A percentile compares a stretch with the other conserved stretches of the same genome.
phyloP scores from a whole-genome alignment of 2,797 vertebrate species.

The Aselliscus stoliczkanus region DNA sequence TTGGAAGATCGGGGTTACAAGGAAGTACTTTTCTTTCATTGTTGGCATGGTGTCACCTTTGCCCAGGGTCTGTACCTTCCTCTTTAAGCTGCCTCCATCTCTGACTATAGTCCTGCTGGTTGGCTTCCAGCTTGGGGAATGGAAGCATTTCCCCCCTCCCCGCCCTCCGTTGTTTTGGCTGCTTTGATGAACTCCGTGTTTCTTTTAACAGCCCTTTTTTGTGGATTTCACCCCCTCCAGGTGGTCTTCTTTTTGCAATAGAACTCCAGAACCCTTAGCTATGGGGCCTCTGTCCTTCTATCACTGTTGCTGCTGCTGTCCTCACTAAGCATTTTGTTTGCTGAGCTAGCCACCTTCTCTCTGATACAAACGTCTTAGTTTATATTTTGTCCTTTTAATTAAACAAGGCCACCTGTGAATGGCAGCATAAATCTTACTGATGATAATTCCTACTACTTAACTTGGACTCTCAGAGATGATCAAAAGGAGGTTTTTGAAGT shows the following conservation, averaged over 20 bases:
- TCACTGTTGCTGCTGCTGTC: neutral
- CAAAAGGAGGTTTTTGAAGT: constrained; percentile 18
- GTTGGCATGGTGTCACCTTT: neutral
- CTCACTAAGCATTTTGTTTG: neutral
- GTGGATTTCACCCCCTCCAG: neutral
- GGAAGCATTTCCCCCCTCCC: neutral
- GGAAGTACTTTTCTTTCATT: neutral
- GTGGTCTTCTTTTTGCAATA: neutral
- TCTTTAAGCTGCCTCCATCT: neutral
- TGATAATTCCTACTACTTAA: neutral
- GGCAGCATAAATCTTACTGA: neutral
- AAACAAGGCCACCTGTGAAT: neutral
- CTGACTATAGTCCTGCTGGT: neutral
- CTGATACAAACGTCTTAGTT: constrained; percentile 19
- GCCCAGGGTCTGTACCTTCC: neutral
- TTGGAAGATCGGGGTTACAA: neutral
- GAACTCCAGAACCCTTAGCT: neutral
- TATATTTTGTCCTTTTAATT: constrained; percentile 39
- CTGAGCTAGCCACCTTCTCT: neutral
- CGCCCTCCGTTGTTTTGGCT: neutral
- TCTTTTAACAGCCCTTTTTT: neutral
- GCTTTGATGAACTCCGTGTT: neutral
- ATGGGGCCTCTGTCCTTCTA: neutral
- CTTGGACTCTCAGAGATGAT: neutral
- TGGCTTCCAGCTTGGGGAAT: neutral